These are phyloP conservation scores for Dolichoris vasculosae DNA, from an alignment of 1,140 invertebrate species.

Conservation along the genomic window DNA sequence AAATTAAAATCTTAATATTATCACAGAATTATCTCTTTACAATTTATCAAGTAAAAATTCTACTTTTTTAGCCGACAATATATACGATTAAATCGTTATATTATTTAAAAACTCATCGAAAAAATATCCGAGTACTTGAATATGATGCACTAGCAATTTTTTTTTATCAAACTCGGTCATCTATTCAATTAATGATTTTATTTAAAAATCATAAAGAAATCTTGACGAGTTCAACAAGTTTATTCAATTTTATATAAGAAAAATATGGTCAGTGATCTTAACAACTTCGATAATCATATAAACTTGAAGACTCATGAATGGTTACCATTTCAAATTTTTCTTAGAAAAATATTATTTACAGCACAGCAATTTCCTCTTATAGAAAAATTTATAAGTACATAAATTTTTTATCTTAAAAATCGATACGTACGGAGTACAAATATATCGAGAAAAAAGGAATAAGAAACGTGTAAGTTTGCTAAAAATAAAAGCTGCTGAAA, in stretches of 20 bases:
- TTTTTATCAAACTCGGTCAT: background rate
- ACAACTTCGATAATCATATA: background rate
- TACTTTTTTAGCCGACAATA: background rate
- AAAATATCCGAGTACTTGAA: background rate
- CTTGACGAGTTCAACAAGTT: background rate
- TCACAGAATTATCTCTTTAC: background rate
- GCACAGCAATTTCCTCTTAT: background rate
- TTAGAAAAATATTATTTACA: no score
- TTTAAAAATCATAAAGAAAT: background rate
- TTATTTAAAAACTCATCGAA: background rate
- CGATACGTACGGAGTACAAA: background rate
- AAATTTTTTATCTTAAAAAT: background rate
- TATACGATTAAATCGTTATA: background rate
- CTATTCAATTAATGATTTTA: background rate
- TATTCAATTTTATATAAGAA: background rate
- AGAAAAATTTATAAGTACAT: background rate
- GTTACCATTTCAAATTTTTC: no score
- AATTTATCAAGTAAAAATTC: background rate
- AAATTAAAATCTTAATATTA: background rate
- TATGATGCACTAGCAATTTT: background rate
- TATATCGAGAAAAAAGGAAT: background rate
- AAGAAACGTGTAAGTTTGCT: background rate
- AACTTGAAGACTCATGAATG: background rate
- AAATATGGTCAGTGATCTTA: background rate
- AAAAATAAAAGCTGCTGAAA: slow-evolving; percentile 9